Evolutionary conservation across 1,140 invertebrate species (phyloP), one percentile per base, ranked within the genome.

Genomic region (Pteromalus puparum): DNA sequence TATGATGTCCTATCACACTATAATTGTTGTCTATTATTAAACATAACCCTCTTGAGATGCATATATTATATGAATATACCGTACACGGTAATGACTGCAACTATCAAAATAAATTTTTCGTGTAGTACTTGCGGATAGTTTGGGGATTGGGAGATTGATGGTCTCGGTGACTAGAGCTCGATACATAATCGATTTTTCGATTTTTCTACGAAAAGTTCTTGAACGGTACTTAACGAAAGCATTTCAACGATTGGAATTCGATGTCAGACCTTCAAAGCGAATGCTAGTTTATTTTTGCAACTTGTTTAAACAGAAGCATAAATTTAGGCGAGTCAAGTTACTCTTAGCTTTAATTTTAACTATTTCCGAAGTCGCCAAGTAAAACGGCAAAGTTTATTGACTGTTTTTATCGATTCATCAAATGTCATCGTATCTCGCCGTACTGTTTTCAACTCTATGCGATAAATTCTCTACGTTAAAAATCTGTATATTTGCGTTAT

Each of bases 21-120:
- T 72, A 34, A 74, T 83, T 83, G 82, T 83, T 83, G 82, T 77
- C 67, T 83, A 83, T 76, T 83, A 83, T 78, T 83, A 83, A 83
- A 83, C 34, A 34, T 83, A 78, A 78, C 26, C 67, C 42, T 70
- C 61, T 78, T 10, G 28, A 83, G 75, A 83, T 78, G 65, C 75
- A 78, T 70, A 75, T 75, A 83, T 68, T 76, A 70, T 61, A 83
- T 68, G 53, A 61, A 83, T n/a, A 68, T 74, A 82, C 81, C 70
- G 30, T 82, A 74, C 67, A 72, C 26, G 42, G 46, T 83, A 78
- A 78, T 83, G 67, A 78, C 74, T 78, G 82, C 75, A 78, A 73
- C 70, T 83, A 82, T 75, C 38, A 78, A 78, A 83, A 78, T 53
- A 72, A 78, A 83, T 13, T 38, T 77, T 46, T 82, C 21, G 70